phyloP scores from a whole-genome alignment of 2,113 vertebrate species.

The Psittacara wagleri region DNA sequence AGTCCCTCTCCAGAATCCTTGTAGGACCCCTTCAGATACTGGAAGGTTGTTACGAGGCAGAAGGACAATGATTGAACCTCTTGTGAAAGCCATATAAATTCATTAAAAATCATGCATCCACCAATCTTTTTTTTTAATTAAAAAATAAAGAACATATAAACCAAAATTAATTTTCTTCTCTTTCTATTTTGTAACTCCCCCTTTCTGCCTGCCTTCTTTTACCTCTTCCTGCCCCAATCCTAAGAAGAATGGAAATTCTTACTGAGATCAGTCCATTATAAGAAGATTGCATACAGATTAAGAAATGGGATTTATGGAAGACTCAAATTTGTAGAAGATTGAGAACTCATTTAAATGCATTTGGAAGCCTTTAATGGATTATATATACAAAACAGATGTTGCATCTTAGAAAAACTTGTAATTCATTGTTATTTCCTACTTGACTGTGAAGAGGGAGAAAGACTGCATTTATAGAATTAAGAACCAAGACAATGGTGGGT shows the following conservation, averaged over 20 bases:
- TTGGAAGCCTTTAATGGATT: conserved; percentile 24
- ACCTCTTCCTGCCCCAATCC: not conserved
- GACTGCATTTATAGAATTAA: not conserved
- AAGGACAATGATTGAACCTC: not conserved
- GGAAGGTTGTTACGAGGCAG: not conserved
- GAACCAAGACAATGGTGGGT: not conserved
- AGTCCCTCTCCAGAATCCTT: not conserved
- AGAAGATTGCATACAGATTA: conserved; percentile 20
- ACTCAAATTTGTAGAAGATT: conserved; percentile 20
- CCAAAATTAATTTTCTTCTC: not conserved
- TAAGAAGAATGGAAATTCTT: not conserved
- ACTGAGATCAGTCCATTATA: not conserved
- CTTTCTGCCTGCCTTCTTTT: not conserved
- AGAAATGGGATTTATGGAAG: conserved; percentile 28
- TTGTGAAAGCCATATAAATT: not conserved
- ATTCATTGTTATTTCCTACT: conserved; percentile 33
- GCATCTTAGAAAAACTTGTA: not conserved
- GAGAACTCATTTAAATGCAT: conserved; percentile 17
- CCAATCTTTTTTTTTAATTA: not conserved
- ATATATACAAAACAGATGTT: conserved; percentile 39
- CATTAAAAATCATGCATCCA: not conserved
- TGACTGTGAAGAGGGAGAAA: not conserved
- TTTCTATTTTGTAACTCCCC: not conserved
- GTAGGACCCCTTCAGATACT: not conserved
- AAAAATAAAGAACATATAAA: not conserved